Conservation (phyloP, 2,797 vertebrate genomes). For the Eidolon dupreanum region DNA sequence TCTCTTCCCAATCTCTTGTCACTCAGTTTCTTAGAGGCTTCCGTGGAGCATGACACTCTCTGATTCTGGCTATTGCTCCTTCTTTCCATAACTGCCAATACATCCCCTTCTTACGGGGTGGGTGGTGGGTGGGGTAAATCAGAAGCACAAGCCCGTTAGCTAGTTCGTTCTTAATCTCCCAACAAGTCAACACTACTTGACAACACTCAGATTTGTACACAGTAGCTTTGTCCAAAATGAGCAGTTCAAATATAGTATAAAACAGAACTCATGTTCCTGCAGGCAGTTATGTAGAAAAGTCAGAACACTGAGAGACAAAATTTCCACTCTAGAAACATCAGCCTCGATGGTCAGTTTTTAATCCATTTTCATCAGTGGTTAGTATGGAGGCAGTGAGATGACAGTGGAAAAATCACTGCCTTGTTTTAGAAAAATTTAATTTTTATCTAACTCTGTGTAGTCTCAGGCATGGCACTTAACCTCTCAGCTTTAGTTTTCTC, state of each 20-base stretch:
- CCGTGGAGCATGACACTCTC: background rate
- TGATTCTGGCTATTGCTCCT: background rate
- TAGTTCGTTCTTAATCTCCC: background rate
- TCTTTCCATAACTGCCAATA: background rate
- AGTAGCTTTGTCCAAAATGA: background rate
- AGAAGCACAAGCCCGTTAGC: background rate
- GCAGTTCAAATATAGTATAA: background rate
- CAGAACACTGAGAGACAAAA: background rate
- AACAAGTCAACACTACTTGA: background rate
- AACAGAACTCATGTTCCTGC: background rate
- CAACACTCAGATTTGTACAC: background rate
- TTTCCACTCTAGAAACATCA: background rate
- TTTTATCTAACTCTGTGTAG: background rate
- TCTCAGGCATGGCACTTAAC: background rate
- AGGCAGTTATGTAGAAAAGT: background rate
- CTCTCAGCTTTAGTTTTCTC: background rate
- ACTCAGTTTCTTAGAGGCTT: conserved; percentile 46
- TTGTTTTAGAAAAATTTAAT: background rate
- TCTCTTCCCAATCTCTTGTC: conserved; percentile 60
- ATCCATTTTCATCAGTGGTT: background rate
- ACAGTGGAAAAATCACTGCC: background rate
- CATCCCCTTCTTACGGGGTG: background rate
- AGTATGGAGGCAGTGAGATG: background rate
- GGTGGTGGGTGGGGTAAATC: background rate
- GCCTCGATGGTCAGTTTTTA: background rate